Evolutionary conservation across 2,113 vertebrate species (phyloP).

Genomic region (Atrichornis clamosus): DNA sequence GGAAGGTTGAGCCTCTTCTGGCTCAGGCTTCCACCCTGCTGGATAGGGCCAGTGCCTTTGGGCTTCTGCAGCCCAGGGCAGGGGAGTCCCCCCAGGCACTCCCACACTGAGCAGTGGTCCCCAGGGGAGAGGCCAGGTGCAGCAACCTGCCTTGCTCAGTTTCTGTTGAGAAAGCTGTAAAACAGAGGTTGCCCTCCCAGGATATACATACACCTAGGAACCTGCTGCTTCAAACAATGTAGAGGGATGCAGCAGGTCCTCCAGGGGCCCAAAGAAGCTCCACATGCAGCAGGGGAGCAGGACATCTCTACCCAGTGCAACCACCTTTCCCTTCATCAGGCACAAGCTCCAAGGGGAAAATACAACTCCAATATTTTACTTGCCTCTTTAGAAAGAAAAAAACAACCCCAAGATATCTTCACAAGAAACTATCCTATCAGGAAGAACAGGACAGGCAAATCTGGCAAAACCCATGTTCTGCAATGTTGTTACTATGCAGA

Average conservation of each 20-base stretch:
- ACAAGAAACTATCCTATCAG: not conserved
- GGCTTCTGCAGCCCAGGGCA: not conserved
- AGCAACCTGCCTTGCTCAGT: not conserved
- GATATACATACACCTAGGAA: not conserved
- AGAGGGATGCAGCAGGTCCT: not conserved
- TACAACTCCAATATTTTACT: not conserved
- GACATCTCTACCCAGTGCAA: not conserved
- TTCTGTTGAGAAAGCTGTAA: not conserved
- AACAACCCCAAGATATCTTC: rapidly evolving
- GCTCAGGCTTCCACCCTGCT: rapidly evolving
- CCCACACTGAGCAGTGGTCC: rapidly evolving
- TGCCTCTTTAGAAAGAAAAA: not conserved
- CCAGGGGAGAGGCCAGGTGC: not conserved
- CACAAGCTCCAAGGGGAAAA: not conserved
- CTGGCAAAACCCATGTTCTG: not conserved
- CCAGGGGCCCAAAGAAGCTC: not conserved
- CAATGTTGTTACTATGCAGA: not conserved
- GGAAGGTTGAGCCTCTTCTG: not conserved
- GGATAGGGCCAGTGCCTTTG: not conserved
- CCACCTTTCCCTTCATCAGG: not conserved
- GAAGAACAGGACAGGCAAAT: not conserved
- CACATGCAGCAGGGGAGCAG: not conserved
- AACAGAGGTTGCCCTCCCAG: not conserved
- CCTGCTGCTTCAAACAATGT: not conserved
- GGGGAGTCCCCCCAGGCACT: not conserved